Evolutionary conservation across 2,797 vertebrate species (phyloP).

Genomic region (Parambassis ranga): DNA sequence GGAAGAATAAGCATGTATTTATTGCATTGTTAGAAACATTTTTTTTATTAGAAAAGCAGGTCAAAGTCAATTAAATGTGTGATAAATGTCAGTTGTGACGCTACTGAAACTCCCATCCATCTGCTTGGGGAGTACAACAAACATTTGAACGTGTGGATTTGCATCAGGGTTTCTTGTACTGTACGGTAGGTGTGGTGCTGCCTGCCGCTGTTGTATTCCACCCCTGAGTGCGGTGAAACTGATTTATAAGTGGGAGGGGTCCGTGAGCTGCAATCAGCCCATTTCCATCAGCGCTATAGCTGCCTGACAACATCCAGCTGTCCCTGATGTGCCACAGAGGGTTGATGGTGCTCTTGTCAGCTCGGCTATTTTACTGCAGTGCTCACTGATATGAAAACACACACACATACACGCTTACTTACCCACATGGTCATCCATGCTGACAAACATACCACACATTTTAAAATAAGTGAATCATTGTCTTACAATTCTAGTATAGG

Average conservation of each 20-base stretch:
- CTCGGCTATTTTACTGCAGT: conserved; percentile 49
- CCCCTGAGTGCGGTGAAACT: conserved; percentile 52
- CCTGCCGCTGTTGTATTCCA: conserved; percentile 43
- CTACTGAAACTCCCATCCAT: not conserved
- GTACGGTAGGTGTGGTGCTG: conserved; percentile 39
- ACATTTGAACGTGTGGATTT: conserved; percentile 23
- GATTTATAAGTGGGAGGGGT: conserved; percentile 72
- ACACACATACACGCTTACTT: conserved; percentile 10
- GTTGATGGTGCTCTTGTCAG: conserved; percentile 54
- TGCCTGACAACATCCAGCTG: conserved; percentile 78
- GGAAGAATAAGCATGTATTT: not conserved
- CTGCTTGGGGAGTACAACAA: conserved; percentile 10
- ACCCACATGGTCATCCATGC: conserved; percentile 11
- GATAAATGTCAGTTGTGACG: not conserved
- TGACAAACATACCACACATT: not conserved
- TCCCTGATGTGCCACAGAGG: conserved; percentile 66
- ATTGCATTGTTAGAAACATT: not conserved
- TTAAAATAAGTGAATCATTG: conserved; percentile 5
- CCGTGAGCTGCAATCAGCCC: conserved; percentile 65
- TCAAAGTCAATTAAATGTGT: not conserved
- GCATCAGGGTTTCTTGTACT: conserved; percentile 36
- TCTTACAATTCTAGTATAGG: too few relatives aligned
- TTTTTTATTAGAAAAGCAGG: not conserved
- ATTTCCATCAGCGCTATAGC: conserved; percentile 74
- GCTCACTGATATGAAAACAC: conserved; percentile 45